Percentiles rank a stretch among this genome's conserved stretches.
phyloP scores from a whole-genome alignment of 2,888 invertebrate species.

The Rotaria magnacalcarata region DNA sequence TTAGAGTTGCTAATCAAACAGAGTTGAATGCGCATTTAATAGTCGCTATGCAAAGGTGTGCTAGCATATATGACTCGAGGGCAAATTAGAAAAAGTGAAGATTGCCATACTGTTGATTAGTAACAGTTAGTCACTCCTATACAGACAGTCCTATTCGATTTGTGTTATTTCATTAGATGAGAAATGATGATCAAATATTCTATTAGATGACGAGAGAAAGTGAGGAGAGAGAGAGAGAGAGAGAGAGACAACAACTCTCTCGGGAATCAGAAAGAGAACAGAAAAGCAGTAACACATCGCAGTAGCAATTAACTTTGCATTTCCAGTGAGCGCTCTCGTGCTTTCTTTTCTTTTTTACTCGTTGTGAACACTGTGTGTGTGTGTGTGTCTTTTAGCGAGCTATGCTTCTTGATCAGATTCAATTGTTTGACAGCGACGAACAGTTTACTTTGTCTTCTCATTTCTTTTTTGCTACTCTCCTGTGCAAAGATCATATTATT shows the following conservation, averaged over 20 bases:
- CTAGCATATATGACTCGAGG: not conserved
- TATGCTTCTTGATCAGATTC: conserved; percentile 3
- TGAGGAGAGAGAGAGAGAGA: not conserved
- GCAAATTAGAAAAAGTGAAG: not conserved
- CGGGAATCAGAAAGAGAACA: not conserved
- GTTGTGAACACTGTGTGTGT: not conserved
- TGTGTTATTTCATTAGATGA: not conserved
- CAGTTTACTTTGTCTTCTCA: not conserved
- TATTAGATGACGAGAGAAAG: conserved; percentile 6
- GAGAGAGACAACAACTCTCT: conserved; percentile 5
- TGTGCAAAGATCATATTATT: conserved; percentile 18
- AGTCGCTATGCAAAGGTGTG: conserved; percentile 2
- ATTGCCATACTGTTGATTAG: not conserved
- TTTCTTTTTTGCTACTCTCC: not conserved
- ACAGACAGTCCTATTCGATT: not conserved
- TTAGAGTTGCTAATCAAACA: conserved; percentile 8
- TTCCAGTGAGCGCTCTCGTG: conserved; percentile 13
- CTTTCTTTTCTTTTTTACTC: conserved; percentile 2
- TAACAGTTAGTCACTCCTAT: not conserved
- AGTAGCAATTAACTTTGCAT: conserved; percentile 27
- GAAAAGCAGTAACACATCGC: not conserved
- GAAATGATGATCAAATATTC: not conserved
- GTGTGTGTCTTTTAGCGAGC: not conserved
- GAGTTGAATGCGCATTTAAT: not conserved
- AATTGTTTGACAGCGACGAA: not conserved